Evolutionary conservation across 2,113 vertebrate genomes (phyloP).

Genomic region (Vombatus ursinus): DNA sequence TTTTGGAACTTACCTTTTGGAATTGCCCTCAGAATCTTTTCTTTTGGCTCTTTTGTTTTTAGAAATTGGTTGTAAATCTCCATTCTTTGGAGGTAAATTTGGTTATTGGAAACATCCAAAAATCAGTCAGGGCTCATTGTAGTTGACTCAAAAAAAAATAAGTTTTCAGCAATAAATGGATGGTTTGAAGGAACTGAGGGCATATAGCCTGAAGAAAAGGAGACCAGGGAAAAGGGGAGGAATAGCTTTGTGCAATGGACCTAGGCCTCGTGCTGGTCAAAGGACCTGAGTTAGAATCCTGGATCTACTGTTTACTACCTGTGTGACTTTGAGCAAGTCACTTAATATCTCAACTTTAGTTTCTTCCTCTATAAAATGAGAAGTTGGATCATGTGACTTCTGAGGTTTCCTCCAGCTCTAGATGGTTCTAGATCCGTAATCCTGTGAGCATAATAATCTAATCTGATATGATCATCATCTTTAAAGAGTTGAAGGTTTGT

Average conservation of each 20-base stretch:
- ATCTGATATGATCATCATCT: not conserved
- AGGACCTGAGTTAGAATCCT: not conserved
- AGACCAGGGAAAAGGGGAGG: not conserved
- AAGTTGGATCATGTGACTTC: not conserved
- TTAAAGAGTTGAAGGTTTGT: not conserved
- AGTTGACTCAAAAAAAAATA: not conserved
- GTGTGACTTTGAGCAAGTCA: not conserved
- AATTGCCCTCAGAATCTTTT: not conserved
- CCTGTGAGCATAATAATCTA: not conserved
- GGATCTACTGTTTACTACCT: not conserved
- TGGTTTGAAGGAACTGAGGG: not conserved
- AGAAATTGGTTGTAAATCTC: not conserved
- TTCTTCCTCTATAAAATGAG: not conserved
- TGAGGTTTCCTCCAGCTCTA: not conserved
- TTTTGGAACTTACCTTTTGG: not conserved
- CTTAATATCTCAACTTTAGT: not conserved
- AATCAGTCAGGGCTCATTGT: not conserved
- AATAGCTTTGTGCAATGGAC: not conserved
- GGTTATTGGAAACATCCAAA: conserved; percentile 22
- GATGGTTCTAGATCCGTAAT: not conserved
- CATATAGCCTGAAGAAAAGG: not conserved
- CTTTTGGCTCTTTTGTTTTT: not conserved
- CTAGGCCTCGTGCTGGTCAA: not conserved
- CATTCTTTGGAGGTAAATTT: not conserved
- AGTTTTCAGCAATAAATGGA: not conserved